Conservation (phyloP, 92 coral and sea anemone species). For the Epizoanthus rinbou region DNA sequence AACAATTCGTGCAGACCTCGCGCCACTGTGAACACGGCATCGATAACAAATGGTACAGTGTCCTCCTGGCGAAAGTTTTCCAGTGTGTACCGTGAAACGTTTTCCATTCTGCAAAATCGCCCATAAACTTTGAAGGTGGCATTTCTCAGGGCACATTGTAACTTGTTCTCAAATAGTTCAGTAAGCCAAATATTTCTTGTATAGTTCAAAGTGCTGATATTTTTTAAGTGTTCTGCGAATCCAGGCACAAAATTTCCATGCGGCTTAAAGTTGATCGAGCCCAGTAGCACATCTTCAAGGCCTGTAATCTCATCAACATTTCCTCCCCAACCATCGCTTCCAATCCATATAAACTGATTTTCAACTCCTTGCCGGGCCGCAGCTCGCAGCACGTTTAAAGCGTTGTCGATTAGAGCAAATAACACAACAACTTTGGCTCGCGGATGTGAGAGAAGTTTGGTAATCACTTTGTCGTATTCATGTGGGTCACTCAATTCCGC, state of each 20-base stretch:
- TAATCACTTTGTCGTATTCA: constrained; percentile 25
- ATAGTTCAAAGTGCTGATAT: background rate
- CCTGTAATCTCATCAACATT: constrained; percentile 31
- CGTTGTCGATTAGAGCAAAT: constrained; percentile 37
- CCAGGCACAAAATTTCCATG: constrained; percentile 26
- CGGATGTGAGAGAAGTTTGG: constrained; percentile 28
- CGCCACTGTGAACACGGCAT: constrained; percentile 51
- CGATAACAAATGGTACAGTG: constrained; percentile 46
- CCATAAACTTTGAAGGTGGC: background rate
- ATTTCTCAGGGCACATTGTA: constrained; percentile 32
- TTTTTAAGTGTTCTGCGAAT: constrained; percentile 10
- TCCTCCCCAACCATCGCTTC: constrained; percentile 46
- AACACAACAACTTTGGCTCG: constrained; percentile 37
- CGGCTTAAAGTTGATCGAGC: constrained; percentile 37
- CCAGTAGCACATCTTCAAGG: constrained; percentile 22
- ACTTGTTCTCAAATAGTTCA: constrained; percentile 23
- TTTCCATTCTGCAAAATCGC: constrained; percentile 3
- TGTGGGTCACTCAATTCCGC: background rate
- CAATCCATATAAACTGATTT: constrained; percentile 26
- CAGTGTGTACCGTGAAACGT: background rate
- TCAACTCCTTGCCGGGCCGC: constrained; percentile 6
- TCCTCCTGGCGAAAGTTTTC: constrained; percentile 19
- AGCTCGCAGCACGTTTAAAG: constrained; percentile 39
- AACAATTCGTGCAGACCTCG: constrained; percentile 40
- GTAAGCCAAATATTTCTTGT: constrained; percentile 31